Percentiles rank a stretch among this genome's conserved stretches.
These are phyloP conservation scores for Lasioglossum malachurum DNA, from an alignment of 2,888 invertebrate species.

Conservation along the genomic window DNA sequence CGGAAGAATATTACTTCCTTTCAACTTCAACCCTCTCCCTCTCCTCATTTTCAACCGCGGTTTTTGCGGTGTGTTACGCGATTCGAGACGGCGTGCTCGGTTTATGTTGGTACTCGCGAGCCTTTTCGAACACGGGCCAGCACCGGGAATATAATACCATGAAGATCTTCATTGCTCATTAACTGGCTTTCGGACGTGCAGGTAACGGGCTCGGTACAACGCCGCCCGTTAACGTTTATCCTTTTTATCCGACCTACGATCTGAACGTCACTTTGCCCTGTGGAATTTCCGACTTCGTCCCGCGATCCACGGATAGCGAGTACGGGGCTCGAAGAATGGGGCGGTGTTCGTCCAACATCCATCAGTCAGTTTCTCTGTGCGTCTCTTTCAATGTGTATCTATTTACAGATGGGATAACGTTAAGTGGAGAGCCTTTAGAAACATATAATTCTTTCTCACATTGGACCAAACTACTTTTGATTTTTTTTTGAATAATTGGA, in stretches of 20 bases:
- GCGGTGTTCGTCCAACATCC: conserved; percentile 36
- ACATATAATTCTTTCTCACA: background rate
- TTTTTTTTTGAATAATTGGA: background rate
- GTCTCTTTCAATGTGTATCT: background rate
- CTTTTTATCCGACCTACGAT: conserved; percentile 50
- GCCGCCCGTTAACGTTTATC: conserved; percentile 62
- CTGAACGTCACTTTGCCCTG: conserved; percentile 59
- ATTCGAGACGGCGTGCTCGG: conserved; percentile 11
- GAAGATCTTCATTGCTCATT: conserved; percentile 62
- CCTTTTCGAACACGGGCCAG: background rate
- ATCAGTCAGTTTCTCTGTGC: conserved; percentile 41
- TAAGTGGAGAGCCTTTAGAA: background rate
- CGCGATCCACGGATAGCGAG: conserved; percentile 40
- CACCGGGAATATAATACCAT: background rate
- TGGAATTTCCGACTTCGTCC: conserved; percentile 65
- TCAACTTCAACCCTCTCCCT: background rate
- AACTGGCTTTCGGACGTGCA: conserved; percentile 52
- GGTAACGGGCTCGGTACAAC: conserved; percentile 38
- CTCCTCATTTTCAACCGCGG: background rate
- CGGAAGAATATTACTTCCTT: conserved; percentile 11
- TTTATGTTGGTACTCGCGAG: background rate
- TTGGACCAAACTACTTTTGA: background rate
- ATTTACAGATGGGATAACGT: background rate
- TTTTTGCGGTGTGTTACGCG: background rate
- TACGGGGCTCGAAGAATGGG: conserved; percentile 43